These are phyloP conservation scores for Bos taurus DNA, from an alignment of 2,113 vertebrate species.

Conservation along the genomic window DNA sequence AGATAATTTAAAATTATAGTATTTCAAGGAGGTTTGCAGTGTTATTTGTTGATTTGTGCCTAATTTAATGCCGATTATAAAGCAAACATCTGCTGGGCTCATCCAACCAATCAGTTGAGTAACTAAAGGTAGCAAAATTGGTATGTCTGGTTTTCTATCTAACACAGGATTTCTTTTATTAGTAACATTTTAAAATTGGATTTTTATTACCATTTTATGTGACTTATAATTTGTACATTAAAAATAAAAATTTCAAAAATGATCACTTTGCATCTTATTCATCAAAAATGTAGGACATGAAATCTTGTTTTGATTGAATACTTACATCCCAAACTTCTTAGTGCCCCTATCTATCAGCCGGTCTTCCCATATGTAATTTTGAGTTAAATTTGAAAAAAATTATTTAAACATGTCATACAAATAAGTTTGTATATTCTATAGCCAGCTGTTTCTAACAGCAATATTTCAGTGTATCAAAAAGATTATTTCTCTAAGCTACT, in stretches of 20 bases:
- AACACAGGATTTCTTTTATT: conserved; percentile 57
- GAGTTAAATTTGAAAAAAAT: not conserved
- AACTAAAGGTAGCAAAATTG: conserved; percentile 65
- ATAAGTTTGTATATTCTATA: not conserved
- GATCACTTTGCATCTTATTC: not conserved
- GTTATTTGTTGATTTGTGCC: conserved; percentile 47
- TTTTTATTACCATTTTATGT: conserved; percentile 36
- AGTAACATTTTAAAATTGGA: not conserved
- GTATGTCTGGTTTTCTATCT: not conserved
- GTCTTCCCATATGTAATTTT: not conserved
- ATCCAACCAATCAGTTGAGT: conserved; percentile 25
- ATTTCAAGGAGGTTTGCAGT: not conserved
- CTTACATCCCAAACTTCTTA: conserved; percentile 20
- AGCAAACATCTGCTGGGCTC: conserved; percentile 37
- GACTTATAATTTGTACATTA: conserved; percentile 31
- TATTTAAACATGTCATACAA: not conserved
- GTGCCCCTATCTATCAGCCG: rapidly evolving
- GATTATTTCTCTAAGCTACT: not conserved
- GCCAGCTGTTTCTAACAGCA: not conserved
- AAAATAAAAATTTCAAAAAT: conserved; percentile 16
- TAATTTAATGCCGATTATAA: conserved; percentile 66
- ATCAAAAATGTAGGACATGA: not conserved
- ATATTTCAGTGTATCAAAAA: not conserved
- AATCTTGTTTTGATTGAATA: not conserved
- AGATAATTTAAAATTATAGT: conserved; percentile 17